Evolutionary conservation across 2,888 invertebrate species (phyloP).

Genomic region (Yponomeuta malinellus): DNA sequence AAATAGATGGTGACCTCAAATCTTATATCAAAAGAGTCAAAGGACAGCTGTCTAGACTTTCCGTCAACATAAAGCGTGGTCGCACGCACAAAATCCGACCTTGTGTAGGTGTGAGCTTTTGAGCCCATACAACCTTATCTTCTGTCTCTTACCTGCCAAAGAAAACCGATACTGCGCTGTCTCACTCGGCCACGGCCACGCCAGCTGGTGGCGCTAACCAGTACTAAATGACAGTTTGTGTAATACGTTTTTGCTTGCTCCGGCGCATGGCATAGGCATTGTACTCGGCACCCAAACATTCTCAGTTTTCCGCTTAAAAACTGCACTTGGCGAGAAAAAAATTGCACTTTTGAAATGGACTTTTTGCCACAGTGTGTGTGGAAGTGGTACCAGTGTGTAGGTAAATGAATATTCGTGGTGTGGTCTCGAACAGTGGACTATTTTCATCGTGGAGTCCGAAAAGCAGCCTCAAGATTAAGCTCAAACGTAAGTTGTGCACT

Average conservation of each 20-base stretch:
- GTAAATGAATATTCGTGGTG: constrained; percentile 69
- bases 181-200: constrained; percentile 25
- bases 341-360: neutral
- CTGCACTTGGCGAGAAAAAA: neutral
- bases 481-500: constrained; percentile 57
- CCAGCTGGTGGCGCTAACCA: constrained; percentile 50
- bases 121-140: constrained; percentile 33
- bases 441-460: constrained; percentile 66
- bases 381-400: constrained; percentile 34
- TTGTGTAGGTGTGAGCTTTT: constrained; percentile 35
- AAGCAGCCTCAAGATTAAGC: constrained; percentile 70
- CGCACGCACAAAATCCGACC: constrained; percentile 12
- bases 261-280: neutral
- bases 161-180: neutral
- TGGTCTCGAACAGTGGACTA: constrained; percentile 58
- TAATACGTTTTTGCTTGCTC: constrained; percentile 29
- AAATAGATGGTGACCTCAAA: neutral
- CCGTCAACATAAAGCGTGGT: neutral
- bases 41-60: neutral
- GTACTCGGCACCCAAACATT: neutral
- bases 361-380: constrained; percentile 29
- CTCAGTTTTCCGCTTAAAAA: neutral
- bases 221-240: constrained; percentile 59
- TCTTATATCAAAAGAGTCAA: neutral
- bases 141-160: constrained; percentile 28